Evolutionary conservation across 2,113 vertebrate species (phyloP), one percentile per base, ranked within the genome.

Genomic region (Oryctolagus cuniculus): DNA sequence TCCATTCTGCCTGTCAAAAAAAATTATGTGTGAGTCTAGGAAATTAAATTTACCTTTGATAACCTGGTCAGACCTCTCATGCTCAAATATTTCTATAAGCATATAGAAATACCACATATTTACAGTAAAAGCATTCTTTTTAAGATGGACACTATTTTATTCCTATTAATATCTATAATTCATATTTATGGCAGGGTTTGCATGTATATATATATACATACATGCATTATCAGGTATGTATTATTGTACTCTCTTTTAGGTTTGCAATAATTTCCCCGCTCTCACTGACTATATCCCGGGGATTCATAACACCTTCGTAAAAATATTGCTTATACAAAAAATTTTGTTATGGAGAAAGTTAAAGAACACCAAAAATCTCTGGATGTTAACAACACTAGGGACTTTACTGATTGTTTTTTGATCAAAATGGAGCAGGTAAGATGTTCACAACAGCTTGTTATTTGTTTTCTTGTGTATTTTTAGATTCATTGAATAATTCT

Each of bases 261-360:
- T 99, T 67, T 98, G 97, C 87, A 99, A 99, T 90, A 67, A 98
- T 91, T 98, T 99, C 25, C 99, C 99, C 5, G 81, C 85, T 94
- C 0, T 99, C 85, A 91, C 99, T 96, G 98, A 98, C 0, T 53
- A 0, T 63, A 25, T 99, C 22, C 98, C 99, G 0, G 99, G 98
- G 1, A 74, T 34, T 10, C n/a, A 99, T 9, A 89, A 98, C 10
- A 9, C 1, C 4, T 0, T 98, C 0, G 95, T 98, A 0, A 51
- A 95, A n/a, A n/a, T 1, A 0, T 97, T 1, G 80, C 98, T 0
- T 95, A 97, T 22, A 0, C 98, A 6, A 97, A 82, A 86, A 73
- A 1, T 6, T 99, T 98, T 73, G 15, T 97, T 15, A 69, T 73
- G 1, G 75, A 22, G n/a, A 98, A 98, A 82, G 95, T 98, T 66